Evolutionary conservation across 2,888 invertebrate species (phyloP), one percentile per base, ranked within the genome.

Genomic region (Amorpha juglandis): DNA sequence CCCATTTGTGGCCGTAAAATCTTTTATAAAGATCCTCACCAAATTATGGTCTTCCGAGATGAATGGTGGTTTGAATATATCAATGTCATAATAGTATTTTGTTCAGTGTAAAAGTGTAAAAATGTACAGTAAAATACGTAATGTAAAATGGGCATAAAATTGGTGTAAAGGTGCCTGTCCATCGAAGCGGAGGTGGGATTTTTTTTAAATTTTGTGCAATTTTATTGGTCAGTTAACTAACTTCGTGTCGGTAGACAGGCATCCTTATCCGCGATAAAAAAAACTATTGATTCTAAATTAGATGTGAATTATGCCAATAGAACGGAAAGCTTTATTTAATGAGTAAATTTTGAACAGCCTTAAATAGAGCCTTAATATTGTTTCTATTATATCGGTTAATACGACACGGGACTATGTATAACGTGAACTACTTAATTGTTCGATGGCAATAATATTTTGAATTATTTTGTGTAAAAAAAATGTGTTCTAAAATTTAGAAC

Each of bases 401-500:
- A 72, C 65, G 67, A 58, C 9, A 55, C 11, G 42, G 19, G 38
- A 42, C 42, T 58, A 64, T 53, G n/a, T 47, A 74, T 70, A 70
- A 68, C 75, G 67, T 67, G 68, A 66, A 69, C 78, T 85, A 84
- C 83, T 84, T 84, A 84, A 79, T 77, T 77, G 19, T 66, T 78
- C 66, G 71, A 82, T 78, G 81, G 86, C 84, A 84, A 87, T 84
- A 87, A 68, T 63, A 68, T 67, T 73, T 66, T 45, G 42, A 19
- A 42, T 9, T 47, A 8, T 62, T 27, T 27, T 27, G 27, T 71
- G 67, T 78, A 70, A 65, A 66, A 67, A 77, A 70, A 68, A 66
- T 35, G 78, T 88, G 89, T 84, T 89, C 89, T 91, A 88, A 91
- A 90, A 90, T 90, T 90, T 90, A 90, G 90, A 77, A 82, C 84